Base-by-base conservation (phyloP, 2,797 vertebrate genomes). In the Petrocephalus schoutedeni region DNA sequence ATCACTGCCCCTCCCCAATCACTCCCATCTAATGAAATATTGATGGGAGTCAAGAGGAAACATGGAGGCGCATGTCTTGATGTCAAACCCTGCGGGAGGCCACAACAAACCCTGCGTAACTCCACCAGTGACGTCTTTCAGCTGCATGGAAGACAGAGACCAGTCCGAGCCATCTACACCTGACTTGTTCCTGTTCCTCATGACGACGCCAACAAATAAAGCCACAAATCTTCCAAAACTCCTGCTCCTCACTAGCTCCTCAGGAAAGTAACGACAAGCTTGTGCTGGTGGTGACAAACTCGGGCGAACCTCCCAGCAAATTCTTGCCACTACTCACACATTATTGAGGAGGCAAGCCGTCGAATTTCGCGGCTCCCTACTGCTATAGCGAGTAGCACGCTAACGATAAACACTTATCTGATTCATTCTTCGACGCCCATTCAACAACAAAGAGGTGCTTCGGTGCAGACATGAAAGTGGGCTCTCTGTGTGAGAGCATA, bases 391-490 rank as follows among this genome's bases (percentile, higher is more conserved):
- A 84, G 45, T 84, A 49, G 51, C 51, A 10, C 4, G 10, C 82
- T 84, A 84, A 84, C n/a, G 41, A 80, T 80, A 45, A 84, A 84
- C 77, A 28, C 49, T 84, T 54, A 54, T 84, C 21, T 84, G 10
- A 53, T 84, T 84, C 82, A 54, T 49, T 84, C 82, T 84, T 84
- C 82, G 28, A 28, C 82, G 45, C 49, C 82, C 82, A 84, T 84
- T 84, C 82, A 84, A 21, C n/a, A 41, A 80, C 41, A 80, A 80
- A 49, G 45, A 80, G 74, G 41, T 9, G 41, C 19, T 21, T 53
- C 1, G 0, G 82, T 56, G 45, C 45, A 83, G n/a, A 49, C 80
- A 12, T 53, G 19, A 54, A 83, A 83, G 71, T 10, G 14, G n/a
- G 23, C 51, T 84, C 21, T 6, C 45, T 23, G 9, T 6, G 21